These are phyloP conservation scores for Nicator chloris DNA, from an alignment of 2,113 vertebrate genomes.

Conservation along the genomic window DNA sequence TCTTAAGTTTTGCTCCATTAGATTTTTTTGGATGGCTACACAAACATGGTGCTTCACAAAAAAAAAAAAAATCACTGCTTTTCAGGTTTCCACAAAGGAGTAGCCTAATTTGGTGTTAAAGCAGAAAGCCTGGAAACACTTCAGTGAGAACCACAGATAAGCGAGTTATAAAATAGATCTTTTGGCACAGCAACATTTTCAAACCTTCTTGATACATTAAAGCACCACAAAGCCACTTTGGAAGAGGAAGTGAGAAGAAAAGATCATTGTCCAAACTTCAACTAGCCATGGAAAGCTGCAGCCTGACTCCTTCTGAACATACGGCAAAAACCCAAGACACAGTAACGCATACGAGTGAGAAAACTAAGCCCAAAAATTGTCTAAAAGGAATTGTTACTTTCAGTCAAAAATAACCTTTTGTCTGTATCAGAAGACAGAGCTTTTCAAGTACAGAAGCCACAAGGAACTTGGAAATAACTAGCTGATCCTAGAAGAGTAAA, in stretches of 20 bases:
- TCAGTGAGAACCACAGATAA: neutral
- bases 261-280: neutral
- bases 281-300: neutral
- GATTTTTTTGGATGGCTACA: neutral
- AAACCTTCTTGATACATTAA: neutral
- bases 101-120: neutral
- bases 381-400: neutral
- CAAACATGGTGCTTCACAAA: neutral
- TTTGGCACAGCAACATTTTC: neutral
- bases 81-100: neutral
- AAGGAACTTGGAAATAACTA: neutral
- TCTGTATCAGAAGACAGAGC: neutral
- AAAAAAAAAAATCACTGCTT: neutral
- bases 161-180: neutral
- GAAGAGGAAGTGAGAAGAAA: neutral
- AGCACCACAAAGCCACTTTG: neutral
- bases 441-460: neutral
- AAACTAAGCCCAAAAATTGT: neutral
- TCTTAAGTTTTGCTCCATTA: neutral
- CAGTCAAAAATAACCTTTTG: neutral
- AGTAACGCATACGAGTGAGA: neutral
- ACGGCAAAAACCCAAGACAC: neutral
- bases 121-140: neutral
- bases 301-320: neutral
- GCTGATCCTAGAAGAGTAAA: neutral